A percentile compares a stretch with the other conserved stretches of the same genome.
phyloP scores from a whole-genome alignment of 2,797 vertebrate species.

The Cyprinodon diabolis region DNA sequence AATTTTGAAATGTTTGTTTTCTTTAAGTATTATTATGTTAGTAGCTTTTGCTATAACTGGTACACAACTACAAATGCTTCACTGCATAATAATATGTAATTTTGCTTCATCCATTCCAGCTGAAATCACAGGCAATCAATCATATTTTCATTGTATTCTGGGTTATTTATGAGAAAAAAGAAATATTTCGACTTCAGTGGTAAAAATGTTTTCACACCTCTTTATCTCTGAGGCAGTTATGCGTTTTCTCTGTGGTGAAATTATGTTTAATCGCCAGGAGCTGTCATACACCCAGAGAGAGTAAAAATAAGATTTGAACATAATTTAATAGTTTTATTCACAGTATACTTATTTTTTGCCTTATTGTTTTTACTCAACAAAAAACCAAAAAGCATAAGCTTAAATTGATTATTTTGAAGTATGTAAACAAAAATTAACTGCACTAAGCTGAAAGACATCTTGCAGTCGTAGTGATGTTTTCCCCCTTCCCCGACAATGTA shows the following conservation, averaged over 20 bases:
- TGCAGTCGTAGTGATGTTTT: conserved; percentile 24
- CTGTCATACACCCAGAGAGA: background rate
- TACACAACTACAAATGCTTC: conserved; percentile 12
- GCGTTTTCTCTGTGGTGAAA: conserved; percentile 5
- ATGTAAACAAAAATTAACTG: conserved; percentile 33
- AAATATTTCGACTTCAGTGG: background rate
- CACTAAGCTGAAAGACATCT: conserved; percentile 17
- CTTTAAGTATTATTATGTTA: conserved; percentile 10
- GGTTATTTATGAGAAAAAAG: conserved; percentile 23
- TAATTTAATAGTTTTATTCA: background rate
- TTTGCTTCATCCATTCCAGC: conserved; percentile 24
- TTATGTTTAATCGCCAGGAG: conserved; percentile 10
- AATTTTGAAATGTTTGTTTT: conserved; percentile 2
- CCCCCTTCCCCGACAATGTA: conserved; percentile 31
- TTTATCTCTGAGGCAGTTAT: conserved; percentile 8
- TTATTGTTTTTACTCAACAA: background rate
- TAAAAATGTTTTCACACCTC: conserved; percentile 11
- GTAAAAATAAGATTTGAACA: background rate
- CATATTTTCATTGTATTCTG: conserved; percentile 20
- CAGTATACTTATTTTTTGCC: conserved; percentile 1
- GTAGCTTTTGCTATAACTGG: conserved; percentile 18
- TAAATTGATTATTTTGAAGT: background rate
- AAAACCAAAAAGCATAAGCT: background rate
- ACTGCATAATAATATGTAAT: conserved; percentile 14
- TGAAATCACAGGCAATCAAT: conserved; percentile 38